Conservation (phyloP, 2,797 vertebrate species). For the Leuciscus waleckii region DNA sequence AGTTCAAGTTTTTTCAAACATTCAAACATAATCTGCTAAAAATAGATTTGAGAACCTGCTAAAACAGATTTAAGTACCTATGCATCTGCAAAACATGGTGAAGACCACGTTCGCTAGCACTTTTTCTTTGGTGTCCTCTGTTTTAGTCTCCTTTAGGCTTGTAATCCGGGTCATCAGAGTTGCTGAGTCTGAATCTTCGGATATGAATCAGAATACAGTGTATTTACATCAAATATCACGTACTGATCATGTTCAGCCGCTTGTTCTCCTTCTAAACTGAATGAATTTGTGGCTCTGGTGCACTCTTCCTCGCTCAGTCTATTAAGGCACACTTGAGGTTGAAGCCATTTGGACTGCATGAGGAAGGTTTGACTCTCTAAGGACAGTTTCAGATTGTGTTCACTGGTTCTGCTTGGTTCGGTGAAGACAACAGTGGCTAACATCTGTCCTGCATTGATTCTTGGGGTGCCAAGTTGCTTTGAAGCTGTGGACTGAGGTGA, state of each 20-base stretch:
- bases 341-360: conserved; percentile 65
- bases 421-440: not conserved
- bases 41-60: not conserved
- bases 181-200: conserved; percentile 55
- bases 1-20: not conserved
- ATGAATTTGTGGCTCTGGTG: not conserved
- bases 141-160: conserved; percentile 55
- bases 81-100: not conserved
- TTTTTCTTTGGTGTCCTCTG: not conserved
- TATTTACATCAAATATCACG: conserved; percentile 67
- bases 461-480: not conserved
- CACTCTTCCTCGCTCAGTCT: conserved; percentile 64
- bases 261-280: conserved; percentile 1
- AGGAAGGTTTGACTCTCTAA: conserved; percentile 60
- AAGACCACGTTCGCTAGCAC: not conserved
- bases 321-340: conserved; percentile 71
- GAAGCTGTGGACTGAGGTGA: conserved; percentile 10
- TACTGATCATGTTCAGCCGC: conserved; percentile 8
- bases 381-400: conserved; percentile 57
- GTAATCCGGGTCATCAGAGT: conserved; percentile 72
- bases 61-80: not conserved
- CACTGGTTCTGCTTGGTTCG: not conserved
- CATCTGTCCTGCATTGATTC: conserved; percentile 17
- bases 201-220: conserved; percentile 69
- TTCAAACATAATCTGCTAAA: not conserved